Conservation (phyloP, 2,113 vertebrate genomes). For the Sterna hirundo region DNA sequence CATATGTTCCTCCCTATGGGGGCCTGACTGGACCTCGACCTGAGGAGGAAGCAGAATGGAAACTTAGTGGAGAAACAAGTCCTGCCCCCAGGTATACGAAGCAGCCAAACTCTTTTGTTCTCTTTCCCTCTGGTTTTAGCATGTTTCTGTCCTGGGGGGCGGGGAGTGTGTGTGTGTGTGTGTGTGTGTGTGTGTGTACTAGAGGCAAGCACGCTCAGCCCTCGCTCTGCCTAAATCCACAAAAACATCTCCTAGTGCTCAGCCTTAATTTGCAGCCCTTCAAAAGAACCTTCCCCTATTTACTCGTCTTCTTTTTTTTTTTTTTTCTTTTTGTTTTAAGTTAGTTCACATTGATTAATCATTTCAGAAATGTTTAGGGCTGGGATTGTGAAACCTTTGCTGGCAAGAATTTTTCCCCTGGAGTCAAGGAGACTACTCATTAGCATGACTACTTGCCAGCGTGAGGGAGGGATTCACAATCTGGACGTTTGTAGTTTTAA, state of each 20-base stretch:
- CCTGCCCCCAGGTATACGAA: neutral
- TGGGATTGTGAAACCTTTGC: conserved; percentile 49
- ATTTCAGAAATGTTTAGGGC: conserved; percentile 32
- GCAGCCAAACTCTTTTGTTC: neutral
- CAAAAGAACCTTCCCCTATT: neutral
- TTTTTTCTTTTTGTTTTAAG: neutral
- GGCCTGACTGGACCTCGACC: neutral
- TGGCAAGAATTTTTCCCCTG: conserved; percentile 51
- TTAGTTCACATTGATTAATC: conserved; percentile 25
- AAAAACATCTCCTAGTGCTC: neutral
- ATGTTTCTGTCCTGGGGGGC: neutral
- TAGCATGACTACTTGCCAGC: conserved; percentile 60
- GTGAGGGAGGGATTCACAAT: conserved; percentile 52
- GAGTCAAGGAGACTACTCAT: conserved; percentile 59
- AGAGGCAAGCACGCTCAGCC: neutral
- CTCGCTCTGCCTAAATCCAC: neutral
- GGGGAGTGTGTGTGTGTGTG: no score
- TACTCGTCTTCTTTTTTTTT: neutral
- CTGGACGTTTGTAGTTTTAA: conserved; percentile 52
- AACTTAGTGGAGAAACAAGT: neutral
- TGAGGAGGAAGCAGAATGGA: neutral
- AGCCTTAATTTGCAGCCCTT: neutral
- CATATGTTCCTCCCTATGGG: conserved; percentile 3
- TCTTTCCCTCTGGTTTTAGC: neutral
- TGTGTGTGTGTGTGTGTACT: neutral